Base-by-base conservation (phyloP, 2,888 invertebrate species). In the Choreutis nemorana region DNA sequence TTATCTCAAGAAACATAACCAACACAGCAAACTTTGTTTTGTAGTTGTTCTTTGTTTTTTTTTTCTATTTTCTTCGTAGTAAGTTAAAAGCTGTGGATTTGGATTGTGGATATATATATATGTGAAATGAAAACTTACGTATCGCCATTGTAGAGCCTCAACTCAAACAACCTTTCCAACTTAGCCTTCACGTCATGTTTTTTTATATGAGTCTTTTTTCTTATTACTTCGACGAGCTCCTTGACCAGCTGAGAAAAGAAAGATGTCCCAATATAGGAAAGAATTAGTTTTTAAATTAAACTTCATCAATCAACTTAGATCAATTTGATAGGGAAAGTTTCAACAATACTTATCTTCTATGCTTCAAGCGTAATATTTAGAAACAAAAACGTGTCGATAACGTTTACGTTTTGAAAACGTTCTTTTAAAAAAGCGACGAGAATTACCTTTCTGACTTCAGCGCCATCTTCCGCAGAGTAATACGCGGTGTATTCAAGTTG, bases 111-210 rank as follows among this genome's bases (percentile, higher is more conserved):
- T 22, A 11, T 10, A 11, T 22, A 11, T 22, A 22, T 22, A 10
- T 22, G 23, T 22, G 23, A 26, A 18, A 18, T 21, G 26, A 18
- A 23, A 35, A 67, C 75, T 70, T 43, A 75, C 75, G 73, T 72
- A 31, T 75, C 77, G 16, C 75, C 75, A 31, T 77, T 75, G 2
- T 63, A 62, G 2, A 75, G 50, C 26, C 73, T 42, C 32, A 71
- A 56, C 23, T 68, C 59, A 31, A 75, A 70, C 1, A 77, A 46
- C 13, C 55, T 45, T 25, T 67, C 64, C 30, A 77, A 44, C 35
- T 67, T 71, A 9, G 28, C 42, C 25, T 50, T 49, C 2, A 71
- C 55, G 9, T 56, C 45, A 14, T 52, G 51, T 25, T 60, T 26
- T 3, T 14, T n/a, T 14, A n/a, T n/a, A 4, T 12, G 23, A 21